phyloP scores from a whole-genome alignment of 1,140 invertebrate species.

The Psix sp. region DNA sequence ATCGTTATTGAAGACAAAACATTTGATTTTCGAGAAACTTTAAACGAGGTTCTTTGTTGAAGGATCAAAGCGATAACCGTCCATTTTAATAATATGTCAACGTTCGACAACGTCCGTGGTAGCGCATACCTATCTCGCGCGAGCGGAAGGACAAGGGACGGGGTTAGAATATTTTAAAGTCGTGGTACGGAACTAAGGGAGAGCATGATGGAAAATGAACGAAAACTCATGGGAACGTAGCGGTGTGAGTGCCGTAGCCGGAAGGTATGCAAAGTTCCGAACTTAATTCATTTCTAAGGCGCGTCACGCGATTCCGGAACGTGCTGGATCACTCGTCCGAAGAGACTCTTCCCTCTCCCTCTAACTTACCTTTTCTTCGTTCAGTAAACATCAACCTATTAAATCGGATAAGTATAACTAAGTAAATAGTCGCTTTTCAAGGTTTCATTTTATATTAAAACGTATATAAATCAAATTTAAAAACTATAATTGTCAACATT shows the following conservation, averaged over 20 bases:
- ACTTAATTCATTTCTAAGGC: slow-evolving; percentile 72
- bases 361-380: slow-evolving; percentile 34
- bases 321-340: slow-evolving; percentile 63
- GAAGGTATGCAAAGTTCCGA: slow-evolving; percentile 69
- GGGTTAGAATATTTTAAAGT: slow-evolving; percentile 66
- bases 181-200: slow-evolving; percentile 42
- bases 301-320: slow-evolving; percentile 66
- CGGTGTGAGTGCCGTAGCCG: slow-evolving; percentile 51
- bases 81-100: slow-evolving; percentile 68
- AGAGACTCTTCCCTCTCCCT: slow-evolving; percentile 14
- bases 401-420: slow-evolving; percentile 27
- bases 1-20: too few relatives aligned
- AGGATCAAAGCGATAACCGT: slow-evolving; percentile 56
- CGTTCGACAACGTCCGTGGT: slow-evolving; percentile 62
- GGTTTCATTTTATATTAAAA: too few relatives aligned
- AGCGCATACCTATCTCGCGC: slow-evolving; percentile 47
- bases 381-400: slow-evolving; percentile 16
- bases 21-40: not conserved
- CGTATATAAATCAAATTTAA: too few relatives aligned
- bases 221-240: slow-evolving; percentile 40
- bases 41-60: slow-evolving; percentile 1
- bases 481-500: too few relatives aligned
- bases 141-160: slow-evolving; percentile 54
- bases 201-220: slow-evolving; percentile 32
- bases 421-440: too few relatives aligned